Evolutionary conservation across 2,797 vertebrate genomes (phyloP).

Genomic region (Anableps anableps): DNA sequence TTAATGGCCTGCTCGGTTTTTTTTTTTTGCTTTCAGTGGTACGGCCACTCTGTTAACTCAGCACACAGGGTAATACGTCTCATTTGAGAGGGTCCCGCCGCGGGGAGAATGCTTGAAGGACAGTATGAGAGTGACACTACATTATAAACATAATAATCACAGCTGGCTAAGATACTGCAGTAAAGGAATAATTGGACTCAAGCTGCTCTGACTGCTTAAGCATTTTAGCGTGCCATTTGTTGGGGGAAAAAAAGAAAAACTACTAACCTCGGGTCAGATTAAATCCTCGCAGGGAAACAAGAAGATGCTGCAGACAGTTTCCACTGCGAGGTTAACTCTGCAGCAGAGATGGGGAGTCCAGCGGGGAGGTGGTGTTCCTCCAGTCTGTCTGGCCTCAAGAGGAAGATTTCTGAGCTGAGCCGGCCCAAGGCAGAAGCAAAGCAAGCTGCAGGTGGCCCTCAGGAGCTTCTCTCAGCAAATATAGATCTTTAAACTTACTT

Average conservation of each 20-base stretch:
- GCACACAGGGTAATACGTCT: conserved; percentile 71
- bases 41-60: conserved; percentile 73
- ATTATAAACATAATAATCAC: conserved; percentile 81
- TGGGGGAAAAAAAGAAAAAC: conserved; percentile 44
- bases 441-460: not conserved
- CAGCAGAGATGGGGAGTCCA: conserved; percentile 24
- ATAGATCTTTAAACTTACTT: not conserved
- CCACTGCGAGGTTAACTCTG: conserved; percentile 47
- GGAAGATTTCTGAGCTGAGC: not conserved
- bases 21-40: conserved; percentile 42
- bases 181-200: conserved; percentile 79
- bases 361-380: not conserved
- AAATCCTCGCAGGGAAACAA: conserved; percentile 31
- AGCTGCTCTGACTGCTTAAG: conserved; percentile 72
- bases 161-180: conserved; percentile 73
- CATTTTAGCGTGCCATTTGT: conserved; percentile 65
- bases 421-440: not conserved
- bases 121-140: conserved; percentile 72
- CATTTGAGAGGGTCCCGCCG: conserved; percentile 73
- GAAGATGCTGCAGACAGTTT: conserved; percentile 31
- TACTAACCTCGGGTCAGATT: conserved; percentile 60
- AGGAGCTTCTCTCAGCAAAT: not conserved
- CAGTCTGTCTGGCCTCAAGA: not conserved
- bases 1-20: conserved; percentile 62
- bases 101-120: conserved; percentile 75